Conservation (phyloP, 1,140 invertebrate genomes). For the Argopecten irradians region DNA sequence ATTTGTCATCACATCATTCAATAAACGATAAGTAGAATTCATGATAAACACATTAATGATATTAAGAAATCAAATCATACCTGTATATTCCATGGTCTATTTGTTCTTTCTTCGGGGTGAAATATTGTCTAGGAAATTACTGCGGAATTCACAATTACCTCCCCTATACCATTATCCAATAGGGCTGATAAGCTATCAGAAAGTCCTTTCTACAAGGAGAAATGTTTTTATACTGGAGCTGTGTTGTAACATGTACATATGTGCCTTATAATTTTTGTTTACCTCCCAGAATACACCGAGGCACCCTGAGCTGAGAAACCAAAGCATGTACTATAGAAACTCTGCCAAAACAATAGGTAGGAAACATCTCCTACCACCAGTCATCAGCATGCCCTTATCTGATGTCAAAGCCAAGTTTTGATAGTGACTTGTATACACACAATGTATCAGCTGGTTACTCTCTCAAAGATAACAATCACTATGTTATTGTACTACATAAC, state of each 20-base stretch:
- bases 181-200: neutral
- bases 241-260: neutral
- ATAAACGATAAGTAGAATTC: too few species aligned
- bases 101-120: neutral
- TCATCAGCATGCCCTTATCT: neutral
- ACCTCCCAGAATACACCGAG: neutral
- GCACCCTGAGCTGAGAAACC: neutral
- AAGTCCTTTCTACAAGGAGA: neutral
- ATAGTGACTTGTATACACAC: neutral
- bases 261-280: neutral
- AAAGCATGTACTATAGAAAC: neutral
- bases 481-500: slow-evolving; percentile 1
- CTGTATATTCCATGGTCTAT: neutral
- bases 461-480: slow-evolving; percentile 18
- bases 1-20: too few species aligned
- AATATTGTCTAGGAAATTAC: neutral
- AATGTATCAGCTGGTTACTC: neutral
- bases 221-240: slow-evolving; percentile 1
- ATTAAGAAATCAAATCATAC: neutral
- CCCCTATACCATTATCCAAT: neutral
- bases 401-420: neutral
- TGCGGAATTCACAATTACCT: neutral
- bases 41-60: neutral
- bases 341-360: neutral
- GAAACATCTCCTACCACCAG: neutral